phyloP scores from a whole-genome alignment of 2,797 vertebrate genomes.

The Aphelocoma californica region DNA sequence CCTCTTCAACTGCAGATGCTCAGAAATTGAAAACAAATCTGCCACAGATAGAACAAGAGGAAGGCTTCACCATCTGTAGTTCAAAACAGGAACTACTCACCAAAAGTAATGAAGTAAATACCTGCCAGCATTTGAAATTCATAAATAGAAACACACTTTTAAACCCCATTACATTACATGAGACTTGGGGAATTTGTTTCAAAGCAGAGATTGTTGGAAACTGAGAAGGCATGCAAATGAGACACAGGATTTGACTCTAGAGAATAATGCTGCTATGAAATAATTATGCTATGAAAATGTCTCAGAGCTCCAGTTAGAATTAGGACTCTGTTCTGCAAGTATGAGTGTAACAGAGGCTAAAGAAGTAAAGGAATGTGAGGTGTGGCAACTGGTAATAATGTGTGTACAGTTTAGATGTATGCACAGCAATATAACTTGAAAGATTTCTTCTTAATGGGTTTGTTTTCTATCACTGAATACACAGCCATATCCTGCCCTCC shows the following conservation, averaged over 20 bases:
- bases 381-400: neutral
- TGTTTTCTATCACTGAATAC: neutral
- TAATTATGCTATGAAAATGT: neutral
- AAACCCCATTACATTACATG: slow-evolving; percentile 19
- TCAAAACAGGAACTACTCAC: slow-evolving; percentile 34
- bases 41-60: slow-evolving; percentile 52
- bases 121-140: slow-evolving; percentile 32
- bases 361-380: neutral
- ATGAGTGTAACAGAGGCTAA: neutral
- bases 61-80: neutral
- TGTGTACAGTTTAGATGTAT: neutral
- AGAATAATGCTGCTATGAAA: neutral
- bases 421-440: neutral
- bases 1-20: slow-evolving; percentile 59
- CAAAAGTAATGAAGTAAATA: slow-evolving; percentile 39
- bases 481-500: neutral
- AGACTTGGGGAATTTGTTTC: slow-evolving; percentile 22
- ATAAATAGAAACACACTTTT: slow-evolving; percentile 39
- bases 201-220: neutral
- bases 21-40: slow-evolving; percentile 60
- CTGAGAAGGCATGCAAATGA: neutral
- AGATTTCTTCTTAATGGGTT: neutral
- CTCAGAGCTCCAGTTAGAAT: neutral
- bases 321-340: neutral
- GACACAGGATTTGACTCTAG: neutral